Conservation (phyloP, 2,113 vertebrate genomes). For the Hemicordylus capensis region DNA sequence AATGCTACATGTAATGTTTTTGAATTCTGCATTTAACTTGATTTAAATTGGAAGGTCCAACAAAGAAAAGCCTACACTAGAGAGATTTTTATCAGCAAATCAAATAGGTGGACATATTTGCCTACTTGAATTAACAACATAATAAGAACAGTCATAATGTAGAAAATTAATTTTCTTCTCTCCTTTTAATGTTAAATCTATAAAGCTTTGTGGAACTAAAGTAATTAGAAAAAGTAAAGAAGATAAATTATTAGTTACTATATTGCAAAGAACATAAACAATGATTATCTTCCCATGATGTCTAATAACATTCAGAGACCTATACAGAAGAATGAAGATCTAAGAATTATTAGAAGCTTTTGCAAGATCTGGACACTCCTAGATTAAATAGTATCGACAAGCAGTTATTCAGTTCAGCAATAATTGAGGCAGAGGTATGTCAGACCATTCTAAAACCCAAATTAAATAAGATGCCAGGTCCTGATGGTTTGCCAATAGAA, state of each 20-base stretch:
- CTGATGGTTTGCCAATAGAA: neutral
- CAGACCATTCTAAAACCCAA: neutral
- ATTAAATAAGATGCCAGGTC: neutral
- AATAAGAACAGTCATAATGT: too few species aligned
- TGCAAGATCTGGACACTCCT: neutral
- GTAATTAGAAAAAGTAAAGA: neutral
- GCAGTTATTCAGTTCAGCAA: neutral
- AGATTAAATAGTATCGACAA: neutral
- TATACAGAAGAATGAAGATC: neutral
- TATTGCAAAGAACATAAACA: neutral
- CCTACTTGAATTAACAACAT: too few species aligned
- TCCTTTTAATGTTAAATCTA: too few species aligned
- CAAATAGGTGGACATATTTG: too few species aligned
- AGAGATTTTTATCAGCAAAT: neutral
- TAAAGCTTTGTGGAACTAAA: neutral
- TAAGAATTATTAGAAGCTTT: neutral
- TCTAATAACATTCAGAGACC: neutral
- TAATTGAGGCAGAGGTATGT: neutral
- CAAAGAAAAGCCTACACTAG: neutral
- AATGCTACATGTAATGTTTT: too few species aligned
- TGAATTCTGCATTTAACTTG: neutral
- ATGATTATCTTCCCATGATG: neutral
- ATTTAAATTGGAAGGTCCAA: neutral
- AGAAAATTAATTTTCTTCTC: too few species aligned
- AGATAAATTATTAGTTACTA: neutral